Evolutionary conservation across 2,113 vertebrate genomes (phyloP).

Genomic region (Bambusicola thoracicus): DNA sequence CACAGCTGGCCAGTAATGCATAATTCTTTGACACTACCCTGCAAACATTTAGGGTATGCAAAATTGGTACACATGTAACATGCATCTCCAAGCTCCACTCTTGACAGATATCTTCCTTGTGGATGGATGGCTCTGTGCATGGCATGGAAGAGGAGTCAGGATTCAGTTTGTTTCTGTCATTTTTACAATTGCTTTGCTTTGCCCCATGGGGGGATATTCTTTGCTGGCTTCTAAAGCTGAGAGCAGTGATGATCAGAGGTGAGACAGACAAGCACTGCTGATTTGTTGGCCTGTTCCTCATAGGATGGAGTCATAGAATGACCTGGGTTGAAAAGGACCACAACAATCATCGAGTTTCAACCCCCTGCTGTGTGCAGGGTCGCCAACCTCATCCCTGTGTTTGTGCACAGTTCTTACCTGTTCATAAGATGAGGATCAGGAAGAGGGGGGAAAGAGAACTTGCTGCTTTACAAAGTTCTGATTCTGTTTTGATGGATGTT

Average conservation of each 20-base stretch:
- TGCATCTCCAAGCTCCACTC: background rate
- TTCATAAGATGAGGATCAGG: background rate
- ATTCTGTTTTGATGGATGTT: background rate
- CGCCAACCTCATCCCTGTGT: no score
- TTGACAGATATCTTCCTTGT: rapidly evolving
- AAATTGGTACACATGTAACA: no score
- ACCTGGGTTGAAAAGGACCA: no score
- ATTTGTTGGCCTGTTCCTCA: background rate
- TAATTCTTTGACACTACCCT: no score
- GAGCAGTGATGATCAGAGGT: background rate
- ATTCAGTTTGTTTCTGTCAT: background rate
- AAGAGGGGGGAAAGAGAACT: background rate
- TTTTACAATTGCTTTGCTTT: background rate
- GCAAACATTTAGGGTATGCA: no score
- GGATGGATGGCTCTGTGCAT: rapidly evolving
- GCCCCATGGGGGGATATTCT: rapidly evolving
- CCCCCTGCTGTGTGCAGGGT: no score
- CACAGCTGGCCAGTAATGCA: no score
- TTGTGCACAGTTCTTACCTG: background rate
- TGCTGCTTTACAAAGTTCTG: background rate
- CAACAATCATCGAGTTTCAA: no score
- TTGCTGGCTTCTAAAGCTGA: background rate
- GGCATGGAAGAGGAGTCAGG: background rate
- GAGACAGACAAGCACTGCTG: background rate
- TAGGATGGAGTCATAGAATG: no score